Percentiles rank a stretch among this genome's conserved stretches.
Evolutionary conservation across 2,797 vertebrate species (phyloP).

Genomic region (Spinus olivaceus): DNA sequence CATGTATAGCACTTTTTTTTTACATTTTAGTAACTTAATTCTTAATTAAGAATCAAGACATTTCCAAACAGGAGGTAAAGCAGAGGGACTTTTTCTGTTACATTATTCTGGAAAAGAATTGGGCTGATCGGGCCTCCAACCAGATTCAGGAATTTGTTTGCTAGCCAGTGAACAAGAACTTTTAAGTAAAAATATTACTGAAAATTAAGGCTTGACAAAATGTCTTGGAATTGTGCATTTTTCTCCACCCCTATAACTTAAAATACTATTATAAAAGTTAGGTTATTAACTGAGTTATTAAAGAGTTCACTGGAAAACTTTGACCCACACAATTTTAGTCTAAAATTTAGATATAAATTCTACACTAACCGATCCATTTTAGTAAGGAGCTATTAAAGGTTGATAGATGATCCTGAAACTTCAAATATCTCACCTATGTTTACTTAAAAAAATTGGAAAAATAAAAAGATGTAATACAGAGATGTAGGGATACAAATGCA

Average conservation of each 20-base stretch:
- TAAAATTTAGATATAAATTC: not conserved
- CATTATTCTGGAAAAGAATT: not conserved
- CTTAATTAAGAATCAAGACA: not conserved
- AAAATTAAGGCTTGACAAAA: not conserved
- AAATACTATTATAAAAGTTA: not conserved
- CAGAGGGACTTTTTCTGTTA: not conserved
- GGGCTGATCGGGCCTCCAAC: not conserved
- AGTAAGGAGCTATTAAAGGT: not conserved
- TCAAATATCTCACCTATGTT: not conserved
- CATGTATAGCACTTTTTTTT: not conserved
- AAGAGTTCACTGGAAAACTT: not conserved
- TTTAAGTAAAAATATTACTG: not conserved
- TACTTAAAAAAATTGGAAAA: not conserved
- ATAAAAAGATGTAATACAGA: not conserved
- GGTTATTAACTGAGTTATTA: not conserved
- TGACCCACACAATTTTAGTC: not conserved
- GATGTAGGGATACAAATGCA: not conserved
- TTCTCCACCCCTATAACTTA: not conserved
- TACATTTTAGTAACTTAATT: not conserved
- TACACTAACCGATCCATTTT: not conserved
- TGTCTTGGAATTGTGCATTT: not conserved
- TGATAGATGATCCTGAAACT: not conserved
- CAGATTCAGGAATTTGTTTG: not conserved
- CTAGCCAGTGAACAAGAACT: not conserved
- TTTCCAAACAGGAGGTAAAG: not conserved